A percentile compares a stretch with the other conserved stretches of the same genome.
Conservation (phyloP, 2,113 vertebrate genomes). For the Pyxicephalus adspersus region DNA sequence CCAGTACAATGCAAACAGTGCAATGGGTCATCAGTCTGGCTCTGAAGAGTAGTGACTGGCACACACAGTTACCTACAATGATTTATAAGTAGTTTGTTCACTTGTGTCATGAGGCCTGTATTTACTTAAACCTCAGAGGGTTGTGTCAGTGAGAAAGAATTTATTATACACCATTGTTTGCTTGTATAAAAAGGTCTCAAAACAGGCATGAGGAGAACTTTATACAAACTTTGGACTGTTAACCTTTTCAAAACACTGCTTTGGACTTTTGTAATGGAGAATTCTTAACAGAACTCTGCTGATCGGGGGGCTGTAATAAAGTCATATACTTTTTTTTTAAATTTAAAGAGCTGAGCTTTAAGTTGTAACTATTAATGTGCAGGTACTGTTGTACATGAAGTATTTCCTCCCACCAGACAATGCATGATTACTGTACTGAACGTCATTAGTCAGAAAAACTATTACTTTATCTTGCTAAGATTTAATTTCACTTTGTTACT, state of each 20-base stretch:
- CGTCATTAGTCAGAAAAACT: too few species aligned
- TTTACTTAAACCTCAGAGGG: constrained; percentile 10
- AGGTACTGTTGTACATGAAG: too few species aligned
- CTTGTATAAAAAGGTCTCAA: not conserved
- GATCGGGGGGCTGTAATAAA: too few species aligned
- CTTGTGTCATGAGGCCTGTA: not conserved
- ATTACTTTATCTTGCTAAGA: too few species aligned
- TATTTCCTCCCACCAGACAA: too few species aligned
- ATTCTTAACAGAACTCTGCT: too few species aligned
- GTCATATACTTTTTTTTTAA: too few species aligned
- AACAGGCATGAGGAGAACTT: not conserved
- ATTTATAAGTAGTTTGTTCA: constrained; percentile 18
- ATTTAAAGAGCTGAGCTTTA: too few species aligned
- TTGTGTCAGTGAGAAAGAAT: constrained; percentile 28
- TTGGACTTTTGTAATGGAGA: too few species aligned
- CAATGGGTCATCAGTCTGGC: constrained; percentile 8
- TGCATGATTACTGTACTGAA: too few species aligned
- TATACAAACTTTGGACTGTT: not conserved
- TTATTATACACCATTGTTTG: constrained; percentile 28
- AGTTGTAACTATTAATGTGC: too few species aligned
- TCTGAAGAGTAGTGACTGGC: not conserved
- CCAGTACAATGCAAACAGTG: not conserved
- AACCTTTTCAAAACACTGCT: not conserved
- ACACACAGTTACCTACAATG: constrained; percentile 15
- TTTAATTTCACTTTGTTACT: too few species aligned